A percentile compares a stretch with the other conserved stretches of the same genome.
Conservation (phyloP, 2,797 vertebrate genomes). For the Hozukius guyotensis region DNA sequence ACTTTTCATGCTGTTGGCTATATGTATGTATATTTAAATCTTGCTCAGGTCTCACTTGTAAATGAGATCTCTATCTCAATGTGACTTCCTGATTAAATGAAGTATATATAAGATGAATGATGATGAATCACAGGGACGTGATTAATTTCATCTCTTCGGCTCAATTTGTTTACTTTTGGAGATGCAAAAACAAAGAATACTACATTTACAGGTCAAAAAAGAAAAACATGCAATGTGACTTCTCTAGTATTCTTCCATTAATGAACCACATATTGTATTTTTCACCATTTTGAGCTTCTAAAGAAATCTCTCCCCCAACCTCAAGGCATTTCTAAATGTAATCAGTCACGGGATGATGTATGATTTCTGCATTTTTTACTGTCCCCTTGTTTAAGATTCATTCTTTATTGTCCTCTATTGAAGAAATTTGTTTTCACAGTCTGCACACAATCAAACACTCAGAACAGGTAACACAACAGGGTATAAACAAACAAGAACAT, state of each 20-base stretch:
- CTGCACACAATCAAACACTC: too few species aligned
- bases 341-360: background rate
- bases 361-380: background rate
- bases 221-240: background rate
- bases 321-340: fast-evolving
- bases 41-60: too few species aligned
- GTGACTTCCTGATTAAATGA: too few species aligned
- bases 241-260: background rate
- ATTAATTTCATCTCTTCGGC: background rate
- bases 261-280: background rate
- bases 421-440: too few species aligned
- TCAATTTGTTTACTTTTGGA: background rate
- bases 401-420: too few species aligned
- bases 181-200: background rate
- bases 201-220: background rate
- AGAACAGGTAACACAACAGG: too few species aligned
- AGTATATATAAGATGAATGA: too few species aligned
- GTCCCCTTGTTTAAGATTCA: background rate
- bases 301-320: fast-evolving
- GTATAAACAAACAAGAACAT: too few species aligned
- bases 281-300: background rate
- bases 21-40: too few species aligned
- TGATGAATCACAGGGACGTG: background rate
- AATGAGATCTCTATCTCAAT: too few species aligned
- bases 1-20: too few species aligned